Base-by-base conservation (phyloP, 2,113 vertebrate genomes). In the Phylloscopus trochilus region DNA sequence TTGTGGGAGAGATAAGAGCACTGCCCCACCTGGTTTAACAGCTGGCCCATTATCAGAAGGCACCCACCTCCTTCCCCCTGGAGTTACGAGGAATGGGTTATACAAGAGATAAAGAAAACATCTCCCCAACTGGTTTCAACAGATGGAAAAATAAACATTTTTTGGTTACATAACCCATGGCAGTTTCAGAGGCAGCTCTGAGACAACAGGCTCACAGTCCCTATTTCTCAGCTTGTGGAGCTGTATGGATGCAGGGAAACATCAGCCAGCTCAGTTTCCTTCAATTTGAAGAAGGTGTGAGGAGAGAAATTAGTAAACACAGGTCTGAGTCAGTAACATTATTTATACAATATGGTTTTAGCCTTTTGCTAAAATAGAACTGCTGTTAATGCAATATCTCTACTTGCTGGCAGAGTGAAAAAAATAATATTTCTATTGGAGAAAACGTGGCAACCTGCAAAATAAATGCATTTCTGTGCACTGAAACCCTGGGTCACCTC, bases 391-490 rank as follows among this genome's bases (percentile, higher is more conserved):
- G 15, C 7, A 53, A 1, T 39, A 49, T 11, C 43, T 89, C 31
- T 72, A 14, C 43, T 68, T 12, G 3, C 3, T 83, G 39, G 7
- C 53, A 85, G 35, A 79, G 49, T 55, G 37, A 59, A 63, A 76
- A 56, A 9, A 19, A 5, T 9, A 27, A 13, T 37, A 12, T 83
- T 76, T 89, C 19, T 46, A 0, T 17, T 44, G 30, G 63, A 20
- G 53, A n/a, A 58, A 84, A 83, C 43, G 49, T 73, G 46, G 24
- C 13, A 64, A 15, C 30, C 43, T 44, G 35, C 17, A 52, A 20
- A 1, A 16, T 41, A 10, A 7, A 5, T 4, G 4, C 3, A 28
- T 30, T 81, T 31, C 21, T 1, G 0, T 64, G 44, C 35, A 7
- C 27, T 44, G n/a, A 28, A 12, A 19, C 20, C 2, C 10, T 27